These are phyloP conservation scores for Brachyptera risi DNA, from an alignment of 2,888 invertebrate genomes.

Conservation along the genomic window DNA sequence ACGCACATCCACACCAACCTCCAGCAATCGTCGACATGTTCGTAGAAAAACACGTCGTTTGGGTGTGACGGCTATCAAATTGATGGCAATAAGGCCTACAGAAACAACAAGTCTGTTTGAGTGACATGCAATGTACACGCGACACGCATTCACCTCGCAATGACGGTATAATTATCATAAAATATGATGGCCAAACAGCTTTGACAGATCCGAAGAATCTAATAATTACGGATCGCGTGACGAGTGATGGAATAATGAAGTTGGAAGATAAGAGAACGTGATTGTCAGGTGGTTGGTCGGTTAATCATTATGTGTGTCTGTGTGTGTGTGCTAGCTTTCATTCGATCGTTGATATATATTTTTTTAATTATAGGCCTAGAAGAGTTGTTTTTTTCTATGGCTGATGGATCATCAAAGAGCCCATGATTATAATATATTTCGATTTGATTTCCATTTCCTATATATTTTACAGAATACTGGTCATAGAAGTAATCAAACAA, in stretches of 20 bases:
- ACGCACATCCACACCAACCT: neutral
- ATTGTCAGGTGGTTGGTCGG: too few species aligned
- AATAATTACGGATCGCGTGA: conserved; percentile 9
- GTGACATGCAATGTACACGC: neutral
- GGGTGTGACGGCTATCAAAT: conserved; percentile 26
- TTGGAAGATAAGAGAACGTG: neutral
- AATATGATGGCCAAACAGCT: neutral
- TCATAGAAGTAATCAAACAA: too few species aligned
- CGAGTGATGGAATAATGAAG: conserved; percentile 9
- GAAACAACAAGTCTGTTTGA: neutral
- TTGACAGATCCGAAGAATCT: conserved; percentile 19
- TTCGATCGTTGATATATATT: too few species aligned
- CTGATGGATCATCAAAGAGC: too few species aligned
- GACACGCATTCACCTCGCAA: neutral
- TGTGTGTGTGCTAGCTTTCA: too few species aligned
- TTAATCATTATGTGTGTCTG: too few species aligned
- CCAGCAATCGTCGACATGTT: neutral
- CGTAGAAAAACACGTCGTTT: conserved; percentile 16
- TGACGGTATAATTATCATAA: conserved; percentile 20
- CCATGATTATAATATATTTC: too few species aligned
- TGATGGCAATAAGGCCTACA: conserved; percentile 12
- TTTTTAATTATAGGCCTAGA: too few species aligned
- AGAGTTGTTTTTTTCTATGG: too few species aligned
- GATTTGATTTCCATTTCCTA: too few species aligned
- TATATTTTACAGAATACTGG: too few species aligned